Percentiles rank a stretch among this genome's conserved stretches.
phyloP scores from a whole-genome alignment of 1,140 invertebrate species.

The Ostrea denselamellosa region DNA sequence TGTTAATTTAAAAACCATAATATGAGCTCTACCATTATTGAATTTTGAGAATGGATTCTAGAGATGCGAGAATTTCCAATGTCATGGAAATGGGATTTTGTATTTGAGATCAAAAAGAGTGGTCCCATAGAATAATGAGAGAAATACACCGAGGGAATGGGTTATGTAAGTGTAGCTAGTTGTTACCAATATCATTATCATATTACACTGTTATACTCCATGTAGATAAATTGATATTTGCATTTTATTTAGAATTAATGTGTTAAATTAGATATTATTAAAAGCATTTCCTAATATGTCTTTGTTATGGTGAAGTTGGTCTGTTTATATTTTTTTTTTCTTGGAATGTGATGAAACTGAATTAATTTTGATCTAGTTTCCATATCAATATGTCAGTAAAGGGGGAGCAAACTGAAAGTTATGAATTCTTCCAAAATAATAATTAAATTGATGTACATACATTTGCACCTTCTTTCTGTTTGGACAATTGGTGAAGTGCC shows the following conservation, averaged over 20 bases:
- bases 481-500: slow-evolving; percentile 18
- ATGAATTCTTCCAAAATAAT: not conserved
- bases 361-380: not conserved
- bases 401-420: not conserved
- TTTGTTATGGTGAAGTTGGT: not conserved
- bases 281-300: slow-evolving; percentile 11
- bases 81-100: slow-evolving; percentile 1
- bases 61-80: not conserved
- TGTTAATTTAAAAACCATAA: not conserved
- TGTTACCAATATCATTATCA: slow-evolving; percentile 19
- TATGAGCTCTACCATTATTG: not conserved
- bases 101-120: not conserved
- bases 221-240: slow-evolving; percentile 40
- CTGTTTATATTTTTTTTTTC: not conserved
- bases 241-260: slow-evolving; percentile 36
- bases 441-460: not conserved
- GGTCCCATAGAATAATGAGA: not conserved
- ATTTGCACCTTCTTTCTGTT: not conserved
- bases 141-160: slow-evolving; percentile 1
- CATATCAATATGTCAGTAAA: not conserved
- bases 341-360: not conserved
- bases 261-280: slow-evolving; percentile 27
- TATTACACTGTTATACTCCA: slow-evolving; percentile 33
- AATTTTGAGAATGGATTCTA: not conserved
- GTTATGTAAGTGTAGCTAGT: slow-evolving; percentile 33